Percentiles rank a stretch among this genome's conserved stretches.
Evolutionary conservation across 64 coral and sea anemone genomes (phyloP).

Genomic region (Montipora efflorescens): DNA sequence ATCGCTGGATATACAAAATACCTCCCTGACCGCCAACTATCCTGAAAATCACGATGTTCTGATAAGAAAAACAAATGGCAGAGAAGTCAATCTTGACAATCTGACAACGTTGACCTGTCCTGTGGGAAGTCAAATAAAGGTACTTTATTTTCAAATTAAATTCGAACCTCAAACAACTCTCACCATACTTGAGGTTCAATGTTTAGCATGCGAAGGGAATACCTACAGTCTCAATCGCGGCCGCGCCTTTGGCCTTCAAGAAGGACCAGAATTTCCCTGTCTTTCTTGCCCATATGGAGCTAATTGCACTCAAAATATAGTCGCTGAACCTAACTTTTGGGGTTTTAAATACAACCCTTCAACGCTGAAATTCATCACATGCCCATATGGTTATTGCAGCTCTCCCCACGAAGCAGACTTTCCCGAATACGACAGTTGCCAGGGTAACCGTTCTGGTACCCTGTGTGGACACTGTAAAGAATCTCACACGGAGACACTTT

Average conservation of each 20-base stretch:
- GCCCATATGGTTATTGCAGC: slow-evolving; percentile 66
- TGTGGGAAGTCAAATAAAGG: background rate
- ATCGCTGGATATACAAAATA: slow-evolving; percentile 19
- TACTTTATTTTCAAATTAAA: slow-evolving; percentile 9
- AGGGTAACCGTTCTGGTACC: slow-evolving; percentile 52
- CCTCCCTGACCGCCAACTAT: background rate
- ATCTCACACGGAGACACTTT: slow-evolving; percentile 67
- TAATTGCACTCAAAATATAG: slow-evolving; percentile 27
- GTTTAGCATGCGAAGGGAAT: slow-evolving; percentile 29
- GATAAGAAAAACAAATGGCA: background rate
- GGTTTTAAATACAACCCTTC: slow-evolving; percentile 55
- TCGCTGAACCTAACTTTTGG: slow-evolving; percentile 64
- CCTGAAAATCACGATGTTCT: background rate
- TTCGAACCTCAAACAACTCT: background rate
- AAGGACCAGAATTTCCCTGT: slow-evolving; percentile 12
- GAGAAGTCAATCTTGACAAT: background rate
- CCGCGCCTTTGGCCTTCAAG: slow-evolving; percentile 1
- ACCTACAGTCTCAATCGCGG: background rate
- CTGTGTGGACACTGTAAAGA: slow-evolving; percentile 72
- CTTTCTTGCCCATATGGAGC: slow-evolving; percentile 73
- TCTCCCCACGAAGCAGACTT: background rate
- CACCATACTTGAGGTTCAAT: slow-evolving; percentile 11
- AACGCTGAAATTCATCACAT: slow-evolving; percentile 52
- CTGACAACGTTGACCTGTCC: background rate
- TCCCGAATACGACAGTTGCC: slow-evolving; percentile 54